phyloP scores from a whole-genome alignment of 2,113 vertebrate species.

The Crotalus viridis region DNA sequence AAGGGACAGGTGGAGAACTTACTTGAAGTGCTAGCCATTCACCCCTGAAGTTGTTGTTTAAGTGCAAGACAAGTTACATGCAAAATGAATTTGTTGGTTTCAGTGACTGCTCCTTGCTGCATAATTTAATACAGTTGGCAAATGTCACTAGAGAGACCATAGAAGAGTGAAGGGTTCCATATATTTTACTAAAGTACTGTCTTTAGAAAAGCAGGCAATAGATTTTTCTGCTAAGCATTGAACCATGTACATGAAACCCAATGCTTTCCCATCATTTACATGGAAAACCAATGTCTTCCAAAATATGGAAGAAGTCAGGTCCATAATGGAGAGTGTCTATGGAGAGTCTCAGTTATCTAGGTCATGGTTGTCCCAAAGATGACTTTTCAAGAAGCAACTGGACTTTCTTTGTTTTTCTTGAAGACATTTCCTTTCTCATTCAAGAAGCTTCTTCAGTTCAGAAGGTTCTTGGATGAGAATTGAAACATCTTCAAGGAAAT shows the following conservation, averaged over 20 bases:
- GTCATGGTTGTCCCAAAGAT: not conserved
- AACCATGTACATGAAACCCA: not conserved
- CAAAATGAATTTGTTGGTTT: slow-evolving; percentile 31
- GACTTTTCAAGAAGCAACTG: not conserved
- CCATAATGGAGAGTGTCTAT: not conserved
- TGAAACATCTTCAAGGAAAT: not conserved
- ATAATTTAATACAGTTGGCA: slow-evolving; percentile 26
- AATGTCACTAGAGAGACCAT: not conserved
- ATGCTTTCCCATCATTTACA: not conserved
- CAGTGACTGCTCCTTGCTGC: slow-evolving; percentile 16
- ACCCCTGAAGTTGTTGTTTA: slow-evolving; percentile 27
- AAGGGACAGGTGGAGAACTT: slow-evolving; percentile 3
- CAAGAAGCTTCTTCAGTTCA: not conserved
- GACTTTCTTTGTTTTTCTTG: not conserved
- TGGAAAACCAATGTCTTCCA: not conserved
- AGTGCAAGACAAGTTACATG: slow-evolving; percentile 18
- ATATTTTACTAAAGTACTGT: not conserved
- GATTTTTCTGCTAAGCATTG: not conserved
- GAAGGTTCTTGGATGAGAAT: not conserved
- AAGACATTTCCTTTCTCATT: not conserved
- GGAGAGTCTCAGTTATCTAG: not conserved
- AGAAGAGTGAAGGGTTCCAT: not conserved
- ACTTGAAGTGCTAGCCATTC: slow-evolving; percentile 4
- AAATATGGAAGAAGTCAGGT: not conserved
- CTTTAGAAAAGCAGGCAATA: not conserved